Evolutionary conservation across 2,797 vertebrate genomes (phyloP).

Genomic region (Tarsius wallacei): DNA sequence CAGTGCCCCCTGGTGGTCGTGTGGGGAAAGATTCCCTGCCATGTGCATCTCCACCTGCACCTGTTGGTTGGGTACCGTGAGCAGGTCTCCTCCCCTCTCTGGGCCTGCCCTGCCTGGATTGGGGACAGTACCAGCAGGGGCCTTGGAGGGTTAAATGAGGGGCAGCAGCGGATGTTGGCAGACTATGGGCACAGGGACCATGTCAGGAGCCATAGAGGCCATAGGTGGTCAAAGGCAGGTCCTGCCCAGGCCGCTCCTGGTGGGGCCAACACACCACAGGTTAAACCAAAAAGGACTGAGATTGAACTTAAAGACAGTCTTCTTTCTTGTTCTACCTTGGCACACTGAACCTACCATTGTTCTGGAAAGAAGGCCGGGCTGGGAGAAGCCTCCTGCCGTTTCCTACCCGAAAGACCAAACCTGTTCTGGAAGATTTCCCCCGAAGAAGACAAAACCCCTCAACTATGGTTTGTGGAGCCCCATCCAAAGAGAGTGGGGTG

Average conservation of each 20-base stretch:
- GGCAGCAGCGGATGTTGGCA: accelerated
- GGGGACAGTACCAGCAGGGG: background rate
- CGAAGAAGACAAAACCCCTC: too few species aligned
- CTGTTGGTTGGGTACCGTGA: background rate
- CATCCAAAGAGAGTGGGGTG: accelerated
- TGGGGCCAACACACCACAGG: accelerated
- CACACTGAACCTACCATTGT: background rate
- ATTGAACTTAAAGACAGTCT: accelerated
- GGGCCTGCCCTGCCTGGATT: background rate
- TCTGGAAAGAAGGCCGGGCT: accelerated
- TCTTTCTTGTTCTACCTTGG: background rate
- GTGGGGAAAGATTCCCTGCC: accelerated
- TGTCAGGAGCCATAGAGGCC: background rate
- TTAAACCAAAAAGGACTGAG: too few species aligned
- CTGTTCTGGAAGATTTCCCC: background rate
- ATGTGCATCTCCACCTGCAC: accelerated
- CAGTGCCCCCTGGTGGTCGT: background rate
- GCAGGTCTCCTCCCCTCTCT: background rate
- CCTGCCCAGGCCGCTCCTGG: background rate
- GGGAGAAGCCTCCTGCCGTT: background rate
- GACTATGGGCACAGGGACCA: background rate
- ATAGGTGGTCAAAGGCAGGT: too few species aligned
- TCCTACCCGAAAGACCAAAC: background rate
- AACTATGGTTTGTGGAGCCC: background rate
- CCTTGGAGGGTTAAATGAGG: background rate